Evolutionary conservation across 1,140 invertebrate species (phyloP), one percentile per base, ranked within the genome.

Genomic region (Nixonia krombeini): DNA sequence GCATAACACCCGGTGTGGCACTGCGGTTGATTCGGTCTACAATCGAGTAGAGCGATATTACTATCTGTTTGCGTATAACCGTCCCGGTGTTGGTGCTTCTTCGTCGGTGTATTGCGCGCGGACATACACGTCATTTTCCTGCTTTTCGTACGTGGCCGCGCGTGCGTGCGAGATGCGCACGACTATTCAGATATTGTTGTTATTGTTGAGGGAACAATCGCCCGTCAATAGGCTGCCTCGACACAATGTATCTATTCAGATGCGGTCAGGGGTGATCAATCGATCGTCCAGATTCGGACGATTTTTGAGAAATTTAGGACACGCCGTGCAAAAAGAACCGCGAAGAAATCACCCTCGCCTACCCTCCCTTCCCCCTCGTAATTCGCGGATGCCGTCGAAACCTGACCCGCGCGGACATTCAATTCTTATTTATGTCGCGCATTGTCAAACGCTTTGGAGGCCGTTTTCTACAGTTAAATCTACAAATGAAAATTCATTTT

Each of bases 111-210:
- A n/a, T n/a, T 38, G 44, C 42, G 50, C 46, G 35, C 33, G 37
- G 40, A 52, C 52, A 21, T 12, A 42, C 50, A 33, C 46, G 49
- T 17, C 49, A 38, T 66, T 72, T 55, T 57, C 37, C 61, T 57
- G 56, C 33, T 53, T 49, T 57, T 53, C 28, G 41, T 57, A 64
- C 37, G 55, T 57, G 64, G 72, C 9, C 49, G 71, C 75, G 63
- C 64, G 68, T 70, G 78, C 69, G 75, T 68, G 72, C 61, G 80
- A 81, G 81, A 83, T 81, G 77, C 78, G 75, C 78, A 72, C 73
- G 70, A 82, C 81, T 81, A 84, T 84, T 85, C 80, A 82, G 80
- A 85, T 85, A 85, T 83, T 84, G 81, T 83, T 84, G 82, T 84
- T 85, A 85, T 84, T 83, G 82, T 84, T 83, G 71, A 78, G 79